Evolutionary conservation across 2,113 vertebrate species (phyloP).

Genomic region (Xiphias gladius): DNA sequence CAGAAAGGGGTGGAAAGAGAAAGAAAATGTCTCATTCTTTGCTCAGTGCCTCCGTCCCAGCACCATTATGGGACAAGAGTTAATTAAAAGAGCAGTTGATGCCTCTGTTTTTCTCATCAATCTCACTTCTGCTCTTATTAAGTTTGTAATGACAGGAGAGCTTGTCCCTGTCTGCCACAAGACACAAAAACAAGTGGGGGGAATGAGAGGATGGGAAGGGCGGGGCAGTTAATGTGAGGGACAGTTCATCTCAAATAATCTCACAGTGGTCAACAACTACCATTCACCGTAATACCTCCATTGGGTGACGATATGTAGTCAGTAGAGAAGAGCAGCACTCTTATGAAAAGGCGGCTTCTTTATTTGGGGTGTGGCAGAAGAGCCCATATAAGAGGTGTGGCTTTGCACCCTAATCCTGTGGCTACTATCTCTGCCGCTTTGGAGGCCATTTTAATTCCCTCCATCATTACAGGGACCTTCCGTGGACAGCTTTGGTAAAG

Average conservation of each 20-base stretch:
- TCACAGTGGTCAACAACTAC: conserved; percentile 71
- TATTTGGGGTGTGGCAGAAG: conserved; percentile 63
- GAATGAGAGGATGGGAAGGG: conserved; percentile 31
- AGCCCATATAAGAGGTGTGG: conserved; percentile 73
- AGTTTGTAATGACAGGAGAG: conserved; percentile 80
- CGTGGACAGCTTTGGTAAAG: conserved; percentile 81
- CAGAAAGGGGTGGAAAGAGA: conserved; percentile 67
- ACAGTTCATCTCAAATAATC: conserved; percentile 70
- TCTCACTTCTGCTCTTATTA: conserved; percentile 84
- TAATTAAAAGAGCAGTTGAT: conserved; percentile 86
- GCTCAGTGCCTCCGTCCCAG: conserved; percentile 72
- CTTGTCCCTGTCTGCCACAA: conserved; percentile 72
- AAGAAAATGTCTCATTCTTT: conserved; percentile 73
- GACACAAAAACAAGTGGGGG: conserved; percentile 47
- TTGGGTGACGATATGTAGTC: conserved; percentile 34
- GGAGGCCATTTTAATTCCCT: conserved; percentile 83
- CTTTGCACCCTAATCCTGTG: conserved; percentile 77
- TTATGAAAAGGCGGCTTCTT: conserved; percentile 43
- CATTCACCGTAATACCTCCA: conserved; percentile 61
- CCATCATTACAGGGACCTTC: conserved; percentile 80
- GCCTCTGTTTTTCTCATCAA: conserved; percentile 81
- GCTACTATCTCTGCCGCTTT: conserved; percentile 59
- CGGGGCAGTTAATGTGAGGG: conserved; percentile 61
- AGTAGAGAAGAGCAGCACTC: conserved; percentile 22
- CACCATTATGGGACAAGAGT: conserved; percentile 81